phyloP scores from a whole-genome alignment of 2,888 invertebrate species.

The Brenthis daphne region DNA sequence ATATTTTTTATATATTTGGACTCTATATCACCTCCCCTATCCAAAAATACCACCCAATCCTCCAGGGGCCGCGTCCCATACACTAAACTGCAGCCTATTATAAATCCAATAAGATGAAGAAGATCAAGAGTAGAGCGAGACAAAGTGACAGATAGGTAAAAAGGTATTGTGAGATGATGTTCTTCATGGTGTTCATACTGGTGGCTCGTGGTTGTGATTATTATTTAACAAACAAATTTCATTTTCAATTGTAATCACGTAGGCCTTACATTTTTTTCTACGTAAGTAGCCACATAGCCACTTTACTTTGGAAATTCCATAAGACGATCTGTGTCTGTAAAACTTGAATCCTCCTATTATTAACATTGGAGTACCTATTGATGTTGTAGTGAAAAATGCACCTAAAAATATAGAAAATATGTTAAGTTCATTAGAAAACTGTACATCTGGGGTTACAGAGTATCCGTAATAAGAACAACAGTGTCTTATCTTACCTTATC shows the following conservation, averaged over 20 bases:
- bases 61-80: too few species aligned
- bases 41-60: too few species aligned
- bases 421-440: neutral
- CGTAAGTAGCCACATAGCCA: slow-evolving; percentile 47
- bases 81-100: too few species aligned
- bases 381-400: slow-evolving; percentile 4
- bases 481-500: too few species aligned
- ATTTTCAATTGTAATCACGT: slow-evolving; percentile 43
- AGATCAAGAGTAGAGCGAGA: too few species aligned
- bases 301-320: slow-evolving; percentile 34
- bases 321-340: slow-evolving; percentile 18
- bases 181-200: neutral
- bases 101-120: too few species aligned
- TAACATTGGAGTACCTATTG: slow-evolving; percentile 23
- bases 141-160: too few species aligned
- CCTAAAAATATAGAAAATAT: slow-evolving; percentile 2
- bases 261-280: slow-evolving; percentile 45
- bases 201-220: slow-evolving; percentile 43
- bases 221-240: slow-evolving; percentile 40
- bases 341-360: slow-evolving; percentile 26
- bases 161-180: too few species aligned
- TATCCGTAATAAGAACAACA: too few species aligned
- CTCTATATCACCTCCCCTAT: too few species aligned
- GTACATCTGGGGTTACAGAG: too few species aligned
- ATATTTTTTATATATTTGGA: too few species aligned